phyloP scores from a whole-genome alignment of 1,140 invertebrate genomes.

The Lepeophtheirus salmonis region DNA sequence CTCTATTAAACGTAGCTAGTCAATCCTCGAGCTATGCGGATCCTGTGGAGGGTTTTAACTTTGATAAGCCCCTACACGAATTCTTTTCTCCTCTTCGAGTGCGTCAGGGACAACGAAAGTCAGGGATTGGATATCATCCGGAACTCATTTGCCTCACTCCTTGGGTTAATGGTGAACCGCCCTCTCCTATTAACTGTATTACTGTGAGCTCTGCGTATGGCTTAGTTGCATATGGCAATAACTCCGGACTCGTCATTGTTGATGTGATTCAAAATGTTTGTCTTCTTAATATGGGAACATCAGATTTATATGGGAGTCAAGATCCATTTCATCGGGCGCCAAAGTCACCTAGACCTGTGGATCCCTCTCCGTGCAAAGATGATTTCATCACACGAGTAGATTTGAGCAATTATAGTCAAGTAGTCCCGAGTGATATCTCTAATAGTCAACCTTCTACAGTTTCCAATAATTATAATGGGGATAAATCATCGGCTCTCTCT shows the following conservation, averaged over 20 bases:
- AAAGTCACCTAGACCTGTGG: conserved; percentile 51
- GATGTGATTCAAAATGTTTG: conserved; percentile 80
- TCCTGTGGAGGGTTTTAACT: conserved; percentile 28
- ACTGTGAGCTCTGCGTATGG: conserved; percentile 87
- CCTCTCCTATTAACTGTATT: conserved; percentile 65
- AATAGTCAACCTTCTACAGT: background rate
- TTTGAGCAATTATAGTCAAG: conserved; percentile 10
- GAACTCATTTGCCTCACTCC: conserved; percentile 78
- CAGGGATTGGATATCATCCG: conserved; percentile 76
- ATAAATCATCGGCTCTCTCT: background rate
- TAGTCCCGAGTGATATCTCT: background rate
- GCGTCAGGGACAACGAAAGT: conserved; percentile 44
- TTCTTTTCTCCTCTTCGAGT: conserved; percentile 17
- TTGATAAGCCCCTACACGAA: conserved; percentile 19
- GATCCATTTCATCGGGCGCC: conserved; percentile 72
- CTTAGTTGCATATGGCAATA: conserved; percentile 91
- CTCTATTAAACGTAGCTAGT: conserved; percentile 30
- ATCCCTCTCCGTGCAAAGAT: conserved; percentile 23
- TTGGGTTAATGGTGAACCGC: conserved; percentile 52
- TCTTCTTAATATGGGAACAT: conserved; percentile 59
- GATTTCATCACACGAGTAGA: conserved; percentile 18
- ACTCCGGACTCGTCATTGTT: conserved; percentile 76
- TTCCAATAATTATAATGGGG: background rate
- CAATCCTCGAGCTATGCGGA: conserved; percentile 33
- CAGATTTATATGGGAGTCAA: conserved; percentile 64